phyloP scores from a whole-genome alignment of 2,113 vertebrate species.

The Protobothrops flavoviridis region DNA sequence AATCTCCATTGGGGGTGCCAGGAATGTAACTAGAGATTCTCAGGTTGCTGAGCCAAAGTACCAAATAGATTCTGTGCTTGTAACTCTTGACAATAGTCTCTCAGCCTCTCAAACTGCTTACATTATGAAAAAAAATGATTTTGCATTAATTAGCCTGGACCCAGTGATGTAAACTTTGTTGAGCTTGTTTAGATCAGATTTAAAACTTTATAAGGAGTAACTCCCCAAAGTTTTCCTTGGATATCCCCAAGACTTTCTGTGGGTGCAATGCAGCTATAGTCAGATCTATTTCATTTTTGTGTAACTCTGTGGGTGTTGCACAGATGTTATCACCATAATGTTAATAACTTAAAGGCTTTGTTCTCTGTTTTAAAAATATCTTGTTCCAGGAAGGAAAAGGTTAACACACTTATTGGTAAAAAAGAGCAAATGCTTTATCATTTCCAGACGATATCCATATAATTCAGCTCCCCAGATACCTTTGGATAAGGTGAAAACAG shows the following conservation, averaged over 20 bases:
- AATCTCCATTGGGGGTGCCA: neutral
- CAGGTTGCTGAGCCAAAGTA: neutral
- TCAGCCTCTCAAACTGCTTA: conserved; percentile 3
- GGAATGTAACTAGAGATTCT: neutral
- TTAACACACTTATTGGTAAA: neutral
- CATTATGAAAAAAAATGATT: conserved; percentile 12
- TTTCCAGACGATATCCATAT: conserved; percentile 40
- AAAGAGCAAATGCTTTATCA: conserved; percentile 21
- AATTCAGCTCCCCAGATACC: conserved; percentile 6
- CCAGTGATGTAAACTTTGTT: conserved; percentile 4
- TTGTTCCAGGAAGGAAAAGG: conserved; percentile 6
- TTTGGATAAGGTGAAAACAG: neutral
- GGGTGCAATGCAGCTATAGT: neutral
- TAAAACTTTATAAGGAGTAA: conserved; percentile 8
- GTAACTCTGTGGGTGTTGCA: neutral
- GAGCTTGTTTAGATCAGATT: conserved; percentile 9
- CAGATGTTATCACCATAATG: accelerated
- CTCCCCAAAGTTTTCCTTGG: neutral
- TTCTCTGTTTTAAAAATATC: conserved; percentile 1
- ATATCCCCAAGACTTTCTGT: neutral
- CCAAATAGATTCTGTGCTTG: neutral
- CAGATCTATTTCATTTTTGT: conserved; percentile 18
- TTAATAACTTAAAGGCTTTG: neutral
- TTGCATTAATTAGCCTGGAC: neutral
- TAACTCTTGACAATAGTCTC: neutral